Base-by-base conservation (phyloP, 2,113 vertebrate species). In the Caloenas nicobarica region DNA sequence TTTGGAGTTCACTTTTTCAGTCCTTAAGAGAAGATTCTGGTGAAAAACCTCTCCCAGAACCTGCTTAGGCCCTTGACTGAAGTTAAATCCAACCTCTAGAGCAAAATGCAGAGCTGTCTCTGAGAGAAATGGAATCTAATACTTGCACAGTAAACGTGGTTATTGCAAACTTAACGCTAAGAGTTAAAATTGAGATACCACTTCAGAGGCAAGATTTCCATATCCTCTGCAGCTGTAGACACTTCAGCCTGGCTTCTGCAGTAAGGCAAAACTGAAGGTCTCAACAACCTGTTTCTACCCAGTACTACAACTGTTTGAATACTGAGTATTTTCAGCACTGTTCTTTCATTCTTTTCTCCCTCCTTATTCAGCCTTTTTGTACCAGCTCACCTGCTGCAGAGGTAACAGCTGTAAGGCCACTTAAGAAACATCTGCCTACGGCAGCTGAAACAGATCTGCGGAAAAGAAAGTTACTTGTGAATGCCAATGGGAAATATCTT, bases 381-480 rank as follows among this genome's bases (percentile, higher is more conserved):
- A 82, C 33, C 71, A 93, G 46, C 95, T 97, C 97, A 98, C 97
- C 97, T 97, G 92, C 96, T 96, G 93, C 97, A 98, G 62, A 98
- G 95, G 95, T 97, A 96, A 88, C 97, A 98, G 76, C 70, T 88
- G 94, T 97, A 97, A 58, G 95, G 97, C 97, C 97, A 97, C 81
- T 96, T 91, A 48, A 98, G 97, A 76, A 95, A 96, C 86, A 97
- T 96, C 89, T 96, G 94, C 92, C 94, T 97, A 62, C 19, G 56
- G 89, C 97, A 98, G 93, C 89, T 93, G 84, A 94, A 95, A 91
- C 97, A 98, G 72, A 96, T 86, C 97, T 98, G 89, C 64, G 86
- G 89, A 78, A 82, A 81, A 25, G 53, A 93, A 81, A 92, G 65
- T 91, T 80, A 81, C 50, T 87, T 71, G 74, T 85, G 56, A 95